Conservation (phyloP, 2,888 invertebrate species). For the Subacronicta megacephala region DNA sequence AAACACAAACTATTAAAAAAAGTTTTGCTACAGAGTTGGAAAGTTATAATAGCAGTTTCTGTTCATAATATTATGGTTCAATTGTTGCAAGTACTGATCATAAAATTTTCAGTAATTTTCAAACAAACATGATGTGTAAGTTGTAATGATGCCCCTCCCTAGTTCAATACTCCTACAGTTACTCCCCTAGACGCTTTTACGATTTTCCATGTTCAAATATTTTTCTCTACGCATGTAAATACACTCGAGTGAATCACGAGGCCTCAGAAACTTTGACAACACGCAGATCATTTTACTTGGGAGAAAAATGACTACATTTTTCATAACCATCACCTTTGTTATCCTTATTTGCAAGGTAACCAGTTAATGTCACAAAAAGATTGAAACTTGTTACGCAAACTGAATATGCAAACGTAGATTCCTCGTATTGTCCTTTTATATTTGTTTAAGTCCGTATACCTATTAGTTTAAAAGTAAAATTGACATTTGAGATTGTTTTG, state of each 20-base stretch:
- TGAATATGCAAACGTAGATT: constrained; percentile 48
- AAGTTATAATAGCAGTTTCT: constrained; percentile 39
- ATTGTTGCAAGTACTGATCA: constrained; percentile 43
- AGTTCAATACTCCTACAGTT: constrained; percentile 64
- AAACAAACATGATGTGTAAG: constrained; percentile 13
- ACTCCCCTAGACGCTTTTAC: constrained; percentile 55
- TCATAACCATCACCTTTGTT: constrained; percentile 67
- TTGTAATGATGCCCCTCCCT: constrained; percentile 26
- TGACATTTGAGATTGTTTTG: no score
- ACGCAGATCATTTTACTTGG: constrained; percentile 73
- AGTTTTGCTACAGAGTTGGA: constrained; percentile 34
- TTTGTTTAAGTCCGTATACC: no score
- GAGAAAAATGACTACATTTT: constrained; percentile 74
- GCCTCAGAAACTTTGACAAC: constrained; percentile 75
- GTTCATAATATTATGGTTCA: constrained; percentile 48
- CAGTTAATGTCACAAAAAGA: constrained; percentile 62
- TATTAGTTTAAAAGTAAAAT: no score
- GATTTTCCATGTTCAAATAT: constrained; percentile 66
- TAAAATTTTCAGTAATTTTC: constrained; percentile 55
- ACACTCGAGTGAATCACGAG: constrained; percentile 71
- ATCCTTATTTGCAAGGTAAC: constrained; percentile 57
- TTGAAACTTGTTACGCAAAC: constrained; percentile 64
- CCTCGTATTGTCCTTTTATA: constrained; percentile 13
- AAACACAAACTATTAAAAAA: constrained; percentile 29
- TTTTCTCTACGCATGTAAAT: constrained; percentile 70